A percentile compares a stretch with the other conserved stretches of the same genome.
Evolutionary conservation across 2,797 vertebrate genomes (phyloP).

Genomic region (Hipposideros larvatus): DNA sequence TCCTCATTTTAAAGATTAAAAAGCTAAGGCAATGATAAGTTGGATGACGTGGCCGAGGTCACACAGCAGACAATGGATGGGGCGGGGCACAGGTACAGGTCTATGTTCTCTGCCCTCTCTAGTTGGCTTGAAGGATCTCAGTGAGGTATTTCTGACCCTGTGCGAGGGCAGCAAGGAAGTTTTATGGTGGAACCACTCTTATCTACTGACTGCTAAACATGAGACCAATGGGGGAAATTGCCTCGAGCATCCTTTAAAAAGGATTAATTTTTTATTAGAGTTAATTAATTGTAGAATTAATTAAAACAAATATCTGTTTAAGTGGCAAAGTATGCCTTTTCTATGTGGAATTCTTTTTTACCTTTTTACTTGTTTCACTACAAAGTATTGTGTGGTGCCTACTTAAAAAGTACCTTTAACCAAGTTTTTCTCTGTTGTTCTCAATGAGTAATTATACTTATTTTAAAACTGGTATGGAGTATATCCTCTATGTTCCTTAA

Average conservation of each 20-base stretch:
- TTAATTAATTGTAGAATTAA: neutral
- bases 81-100: neutral
- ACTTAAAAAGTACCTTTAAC: neutral
- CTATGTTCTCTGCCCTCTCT: neutral
- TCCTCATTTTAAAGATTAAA: neutral
- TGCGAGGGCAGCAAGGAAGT: neutral
- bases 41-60: neutral
- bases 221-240: neutral
- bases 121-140: neutral
- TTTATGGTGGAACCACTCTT: neutral
- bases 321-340: neutral
- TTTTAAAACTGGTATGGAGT: neutral
- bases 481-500: neutral
- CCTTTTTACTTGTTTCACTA: slow-evolving; percentile 4
- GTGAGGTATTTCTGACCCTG: neutral
- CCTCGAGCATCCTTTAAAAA: neutral
- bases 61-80: neutral
- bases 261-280: neutral
- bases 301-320: slow-evolving; percentile 11
- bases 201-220: neutral
- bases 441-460: neutral
- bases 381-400: neutral
- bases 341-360: neutral
- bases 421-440: slow-evolving; percentile 14
- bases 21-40: neutral